Evolutionary conservation across 2,888 invertebrate genomes (phyloP).

Genomic region (Drosophila kuntzei): DNA sequence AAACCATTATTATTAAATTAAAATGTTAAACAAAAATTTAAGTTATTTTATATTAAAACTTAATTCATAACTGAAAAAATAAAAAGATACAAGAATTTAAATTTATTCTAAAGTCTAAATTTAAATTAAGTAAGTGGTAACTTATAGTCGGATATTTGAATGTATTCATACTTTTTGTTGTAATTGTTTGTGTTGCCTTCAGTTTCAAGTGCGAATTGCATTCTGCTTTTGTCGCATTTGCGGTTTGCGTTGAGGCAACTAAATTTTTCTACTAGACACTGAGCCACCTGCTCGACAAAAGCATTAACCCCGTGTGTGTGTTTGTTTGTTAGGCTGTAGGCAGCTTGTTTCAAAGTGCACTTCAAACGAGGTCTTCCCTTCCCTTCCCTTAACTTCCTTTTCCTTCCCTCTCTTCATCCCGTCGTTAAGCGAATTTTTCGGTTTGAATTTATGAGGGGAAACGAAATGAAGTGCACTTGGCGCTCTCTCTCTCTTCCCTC

Average conservation of each 20-base stretch:
- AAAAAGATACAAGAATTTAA: too few relatives aligned
- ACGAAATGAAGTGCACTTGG: conserved; percentile 76
- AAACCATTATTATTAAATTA: too few relatives aligned
- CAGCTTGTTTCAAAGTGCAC: conserved; percentile 67
- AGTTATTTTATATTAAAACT: too few relatives aligned
- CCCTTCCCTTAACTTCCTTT: too few relatives aligned
- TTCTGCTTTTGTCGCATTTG: conserved; percentile 82
- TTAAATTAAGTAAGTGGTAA: neutral
- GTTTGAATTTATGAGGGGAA: conserved; percentile 73
- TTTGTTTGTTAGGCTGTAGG: conserved; percentile 53
- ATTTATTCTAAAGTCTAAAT: too few relatives aligned
- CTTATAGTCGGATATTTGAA: neutral
- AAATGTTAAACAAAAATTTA: too few relatives aligned
- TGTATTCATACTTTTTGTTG: conserved; percentile 24
- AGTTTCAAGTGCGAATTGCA: conserved; percentile 81
- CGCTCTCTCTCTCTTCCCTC: conserved; percentile 1
- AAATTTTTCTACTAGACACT: conserved; percentile 55
- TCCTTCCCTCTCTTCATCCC: neutral
- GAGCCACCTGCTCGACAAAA: conserved; percentile 39
- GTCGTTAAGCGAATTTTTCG: conserved; percentile 65
- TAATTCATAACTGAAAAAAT: too few relatives aligned
- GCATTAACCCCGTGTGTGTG: conserved; percentile 15
- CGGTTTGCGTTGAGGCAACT: conserved; percentile 71
- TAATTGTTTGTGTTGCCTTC: conserved; percentile 35
- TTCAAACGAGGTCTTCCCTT: conserved; percentile 27